Conservation (phyloP, 2,888 invertebrate species). For the Meta bourneti region DNA sequence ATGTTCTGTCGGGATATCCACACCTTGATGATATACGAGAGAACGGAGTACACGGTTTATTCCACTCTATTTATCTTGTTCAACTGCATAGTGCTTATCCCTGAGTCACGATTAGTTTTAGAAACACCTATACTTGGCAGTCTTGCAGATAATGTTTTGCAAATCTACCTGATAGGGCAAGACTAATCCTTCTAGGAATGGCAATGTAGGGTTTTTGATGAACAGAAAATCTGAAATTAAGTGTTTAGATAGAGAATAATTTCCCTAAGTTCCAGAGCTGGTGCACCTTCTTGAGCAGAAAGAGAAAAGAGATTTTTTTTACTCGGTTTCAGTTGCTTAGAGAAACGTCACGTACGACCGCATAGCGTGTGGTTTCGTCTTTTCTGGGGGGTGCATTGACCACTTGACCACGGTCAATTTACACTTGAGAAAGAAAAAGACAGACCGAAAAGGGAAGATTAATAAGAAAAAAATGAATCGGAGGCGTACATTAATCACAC, state of each 20-base stretch:
- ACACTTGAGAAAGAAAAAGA: background rate
- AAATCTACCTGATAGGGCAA: background rate
- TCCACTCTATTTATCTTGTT: background rate
- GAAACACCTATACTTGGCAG: no score
- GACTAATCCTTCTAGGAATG: background rate
- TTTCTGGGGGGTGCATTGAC: constrained; percentile 32
- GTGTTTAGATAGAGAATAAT: no score
- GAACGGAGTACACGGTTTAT: background rate
- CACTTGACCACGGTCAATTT: constrained; percentile 19
- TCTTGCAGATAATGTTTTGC: no score
- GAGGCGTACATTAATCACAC: background rate
- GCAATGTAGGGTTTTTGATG: background rate
- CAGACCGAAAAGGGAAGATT: background rate
- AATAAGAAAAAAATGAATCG: constrained; percentile 13
- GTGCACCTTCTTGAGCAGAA: no score
- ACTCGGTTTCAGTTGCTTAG: background rate
- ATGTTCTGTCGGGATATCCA: background rate
- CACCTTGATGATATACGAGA: background rate
- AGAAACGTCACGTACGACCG: background rate
- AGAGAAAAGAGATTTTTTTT: no score
- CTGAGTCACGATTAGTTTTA: no score
- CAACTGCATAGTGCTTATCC: background rate
- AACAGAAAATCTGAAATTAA: no score
- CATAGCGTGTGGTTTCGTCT: background rate
- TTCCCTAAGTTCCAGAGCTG: no score